phyloP scores from a whole-genome alignment of 2,113 vertebrate species.

The Pygoscelis adeliae region DNA sequence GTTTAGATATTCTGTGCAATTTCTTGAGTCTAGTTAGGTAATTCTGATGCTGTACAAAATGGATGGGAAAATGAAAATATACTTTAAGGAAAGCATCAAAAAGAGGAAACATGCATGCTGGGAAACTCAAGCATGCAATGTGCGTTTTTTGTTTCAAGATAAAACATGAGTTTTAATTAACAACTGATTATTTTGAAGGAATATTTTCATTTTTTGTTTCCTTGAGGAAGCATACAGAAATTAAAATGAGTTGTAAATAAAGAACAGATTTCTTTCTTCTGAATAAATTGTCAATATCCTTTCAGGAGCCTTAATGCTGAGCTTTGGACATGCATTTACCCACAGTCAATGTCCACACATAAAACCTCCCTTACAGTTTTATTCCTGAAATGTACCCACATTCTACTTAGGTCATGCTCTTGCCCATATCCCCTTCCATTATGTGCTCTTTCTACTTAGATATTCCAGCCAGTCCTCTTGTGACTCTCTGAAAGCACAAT shows the following conservation, averaged over 20 bases:
- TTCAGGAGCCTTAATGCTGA: background rate
- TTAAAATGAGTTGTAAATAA: background rate
- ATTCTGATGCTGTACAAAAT: background rate
- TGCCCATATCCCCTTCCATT: background rate
- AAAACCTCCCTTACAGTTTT: background rate
- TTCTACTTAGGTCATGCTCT: background rate
- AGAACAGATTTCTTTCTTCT: background rate
- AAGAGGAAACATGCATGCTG: background rate
- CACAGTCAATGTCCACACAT: background rate
- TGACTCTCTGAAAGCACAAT: background rate
- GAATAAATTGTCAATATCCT: background rate
- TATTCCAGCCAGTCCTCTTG: background rate
- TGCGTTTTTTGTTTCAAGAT: background rate
- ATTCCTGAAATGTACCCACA: background rate
- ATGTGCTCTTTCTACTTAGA: background rate
- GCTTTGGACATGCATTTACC: background rate
- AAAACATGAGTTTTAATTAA: background rate
- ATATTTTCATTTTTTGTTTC: background rate
- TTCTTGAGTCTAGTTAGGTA: slow-evolving; percentile 5
- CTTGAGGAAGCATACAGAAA: background rate
- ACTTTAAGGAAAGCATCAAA: background rate
- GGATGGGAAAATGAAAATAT: background rate
- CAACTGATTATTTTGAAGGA: background rate
- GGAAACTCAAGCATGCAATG: background rate
- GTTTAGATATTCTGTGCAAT: background rate